A percentile compares a stretch with the other conserved stretches of the same genome.
phyloP scores from a whole-genome alignment of 1,140 invertebrate species.

The Homalodisca vitripennis region DNA sequence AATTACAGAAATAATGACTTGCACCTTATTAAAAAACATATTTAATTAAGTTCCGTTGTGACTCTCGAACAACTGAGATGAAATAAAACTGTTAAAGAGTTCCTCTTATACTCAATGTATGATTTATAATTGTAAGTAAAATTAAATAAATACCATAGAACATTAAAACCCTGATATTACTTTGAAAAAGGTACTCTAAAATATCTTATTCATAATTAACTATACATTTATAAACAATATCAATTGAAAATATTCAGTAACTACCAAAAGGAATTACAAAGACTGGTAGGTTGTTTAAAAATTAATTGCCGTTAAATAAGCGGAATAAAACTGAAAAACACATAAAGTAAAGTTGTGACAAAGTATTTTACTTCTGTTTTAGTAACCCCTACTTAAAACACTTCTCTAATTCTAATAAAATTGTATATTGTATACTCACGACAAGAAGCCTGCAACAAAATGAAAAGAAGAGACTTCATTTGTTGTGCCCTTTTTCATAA shows the following conservation, averaged over 20 bases:
- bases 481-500: slow-evolving; percentile 62
- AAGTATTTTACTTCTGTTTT: not conserved
- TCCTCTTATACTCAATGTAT: too few relatives aligned
- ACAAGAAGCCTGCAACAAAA: slow-evolving; percentile 72
- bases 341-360: not conserved
- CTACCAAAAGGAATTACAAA: not conserved
- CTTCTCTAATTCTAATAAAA: slow-evolving; percentile 31
- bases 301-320: not conserved
- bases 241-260: not conserved
- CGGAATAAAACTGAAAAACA: not conserved
- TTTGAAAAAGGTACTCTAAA: too few relatives aligned
- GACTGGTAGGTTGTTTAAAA: not conserved
- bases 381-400: not conserved
- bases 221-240: too few relatives aligned
- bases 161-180: too few relatives aligned
- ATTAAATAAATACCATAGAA: too few relatives aligned
- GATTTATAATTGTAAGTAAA: too few relatives aligned
- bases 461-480: slow-evolving; percentile 69
- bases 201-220: too few relatives aligned
- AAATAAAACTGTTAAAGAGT: too few relatives aligned
- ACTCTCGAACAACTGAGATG: too few relatives aligned
- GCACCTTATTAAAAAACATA: too few relatives aligned
- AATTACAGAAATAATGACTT: too few relatives aligned
- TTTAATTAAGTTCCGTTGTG: too few relatives aligned
- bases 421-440: slow-evolving; percentile 55